These are phyloP conservation scores for Cataglyphis albicans DNA, from an alignment of 2,888 invertebrate genomes.

Conservation along the genomic window DNA sequence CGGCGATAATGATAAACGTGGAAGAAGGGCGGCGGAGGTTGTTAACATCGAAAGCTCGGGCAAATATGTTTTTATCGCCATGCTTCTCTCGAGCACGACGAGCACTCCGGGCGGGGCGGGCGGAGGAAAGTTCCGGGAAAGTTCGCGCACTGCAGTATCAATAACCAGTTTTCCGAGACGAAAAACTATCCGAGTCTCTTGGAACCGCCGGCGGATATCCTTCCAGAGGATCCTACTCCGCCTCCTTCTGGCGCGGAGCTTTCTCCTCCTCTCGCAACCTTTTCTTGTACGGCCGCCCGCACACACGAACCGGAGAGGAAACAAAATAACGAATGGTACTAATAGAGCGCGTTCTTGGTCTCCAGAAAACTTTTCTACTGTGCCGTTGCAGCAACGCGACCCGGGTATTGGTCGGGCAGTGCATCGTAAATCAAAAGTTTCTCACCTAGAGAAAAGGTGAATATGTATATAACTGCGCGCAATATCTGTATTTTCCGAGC, in stretches of 20 bases:
- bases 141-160: slow-evolving; percentile 73
- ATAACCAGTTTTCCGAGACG: slow-evolving; percentile 76
- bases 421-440: slow-evolving; percentile 77
- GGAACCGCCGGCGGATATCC: slow-evolving; percentile 76
- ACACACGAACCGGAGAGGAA: slow-evolving; percentile 54
- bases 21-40: slow-evolving; percentile 63
- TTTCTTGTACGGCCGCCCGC: slow-evolving; percentile 59
- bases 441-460: slow-evolving; percentile 68
- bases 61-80: slow-evolving; percentile 81
- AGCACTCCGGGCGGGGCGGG: slow-evolving; percentile 46
- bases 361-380: slow-evolving; percentile 69
- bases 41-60: slow-evolving; percentile 75
- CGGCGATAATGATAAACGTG: slow-evolving; percentile 66
- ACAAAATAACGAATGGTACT: slow-evolving; percentile 79
- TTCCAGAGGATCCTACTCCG: slow-evolving; percentile 55
- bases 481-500: slow-evolving; percentile 63
- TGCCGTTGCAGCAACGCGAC: slow-evolving; percentile 20
- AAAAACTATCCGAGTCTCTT: slow-evolving; percentile 73
- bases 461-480: slow-evolving; percentile 47
- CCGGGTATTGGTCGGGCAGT: slow-evolving; percentile 64
- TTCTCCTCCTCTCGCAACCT: slow-evolving; percentile 49
- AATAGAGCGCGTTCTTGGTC: slow-evolving; percentile 77
- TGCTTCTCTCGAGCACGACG: slow-evolving; percentile 59
- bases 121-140: slow-evolving; percentile 63
- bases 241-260: slow-evolving; percentile 60